phyloP scores from a whole-genome alignment of 2,113 vertebrate genomes.

The Gymnogyps californianus region DNA sequence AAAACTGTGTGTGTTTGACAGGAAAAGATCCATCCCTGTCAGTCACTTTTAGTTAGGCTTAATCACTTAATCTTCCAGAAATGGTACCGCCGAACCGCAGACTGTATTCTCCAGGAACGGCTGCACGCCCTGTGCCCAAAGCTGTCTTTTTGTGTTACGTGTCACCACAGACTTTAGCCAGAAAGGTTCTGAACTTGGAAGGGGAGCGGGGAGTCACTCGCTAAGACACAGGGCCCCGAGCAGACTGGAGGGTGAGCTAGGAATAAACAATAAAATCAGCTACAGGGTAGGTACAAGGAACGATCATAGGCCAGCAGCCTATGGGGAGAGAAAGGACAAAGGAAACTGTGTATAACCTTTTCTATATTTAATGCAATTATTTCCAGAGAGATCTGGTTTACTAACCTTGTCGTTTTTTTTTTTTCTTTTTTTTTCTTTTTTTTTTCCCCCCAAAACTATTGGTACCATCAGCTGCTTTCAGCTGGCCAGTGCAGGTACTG shows the following conservation, averaged over 20 bases:
- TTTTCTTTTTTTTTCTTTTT: too few species aligned
- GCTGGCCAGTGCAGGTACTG: neutral
- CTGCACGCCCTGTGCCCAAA: constrained; percentile 13
- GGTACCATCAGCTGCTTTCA: neutral
- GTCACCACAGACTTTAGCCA: constrained; percentile 1
- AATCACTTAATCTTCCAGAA: constrained; percentile 47
- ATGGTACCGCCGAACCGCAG: neutral
- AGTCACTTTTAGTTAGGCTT: constrained; percentile 52
- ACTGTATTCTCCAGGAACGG: neutral
- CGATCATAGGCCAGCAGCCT: neutral
- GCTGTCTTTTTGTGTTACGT: constrained; percentile 48
- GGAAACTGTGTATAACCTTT: neutral
- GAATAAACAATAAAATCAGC: constrained; percentile 57
- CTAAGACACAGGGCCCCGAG: constrained; percentile 1
- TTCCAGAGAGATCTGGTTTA: neutral
- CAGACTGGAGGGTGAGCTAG: constrained; percentile 5
- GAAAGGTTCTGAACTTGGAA: constrained; percentile 56
- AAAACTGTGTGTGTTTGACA: constrained; percentile 1
- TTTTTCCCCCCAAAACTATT: neutral
- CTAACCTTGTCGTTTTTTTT: neutral
- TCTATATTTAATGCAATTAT: constrained; percentile 19
- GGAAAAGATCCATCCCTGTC: constrained; percentile 47
- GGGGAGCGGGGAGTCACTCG: neutral
- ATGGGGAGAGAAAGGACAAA: constrained; percentile 30
- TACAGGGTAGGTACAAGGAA: constrained; percentile 25